Conservation (phyloP, 2,797 vertebrate genomes). For the Danio choprae region DNA sequence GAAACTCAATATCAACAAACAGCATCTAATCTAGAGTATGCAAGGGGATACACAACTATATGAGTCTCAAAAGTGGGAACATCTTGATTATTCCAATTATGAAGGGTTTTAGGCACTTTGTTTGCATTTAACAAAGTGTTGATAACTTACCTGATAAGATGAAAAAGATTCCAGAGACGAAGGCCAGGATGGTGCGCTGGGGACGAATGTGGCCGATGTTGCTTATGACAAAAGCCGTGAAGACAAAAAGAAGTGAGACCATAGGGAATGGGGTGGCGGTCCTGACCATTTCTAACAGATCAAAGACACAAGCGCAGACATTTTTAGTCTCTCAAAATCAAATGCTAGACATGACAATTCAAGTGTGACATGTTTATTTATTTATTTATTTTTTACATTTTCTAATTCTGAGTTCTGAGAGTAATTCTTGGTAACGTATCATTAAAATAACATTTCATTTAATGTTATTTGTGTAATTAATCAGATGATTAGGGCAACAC, state of each 20-base stretch:
- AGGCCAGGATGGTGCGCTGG: constrained; percentile 83
- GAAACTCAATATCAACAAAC: constrained; percentile 11
- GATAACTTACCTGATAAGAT: constrained; percentile 79
- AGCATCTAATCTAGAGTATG: neutral
- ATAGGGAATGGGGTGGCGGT: constrained; percentile 85
- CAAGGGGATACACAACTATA: neutral
- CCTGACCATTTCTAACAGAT: constrained; percentile 72
- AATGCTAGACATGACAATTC: neutral
- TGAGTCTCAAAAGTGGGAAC: neutral
- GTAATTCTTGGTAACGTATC: too few relatives aligned
- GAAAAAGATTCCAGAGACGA: constrained; percentile 86
- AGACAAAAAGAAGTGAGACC: constrained; percentile 84
- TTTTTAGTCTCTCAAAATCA: neutral
- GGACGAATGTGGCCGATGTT: constrained; percentile 87
- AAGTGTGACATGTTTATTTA: neutral
- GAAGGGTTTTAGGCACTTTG: too few relatives aligned
- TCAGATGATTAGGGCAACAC: too few relatives aligned
- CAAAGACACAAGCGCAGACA: neutral
- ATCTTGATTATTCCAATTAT: neutral
- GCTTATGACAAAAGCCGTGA: constrained; percentile 86
- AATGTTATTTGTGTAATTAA: too few relatives aligned
- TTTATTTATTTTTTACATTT: too few relatives aligned
- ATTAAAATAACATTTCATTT: too few relatives aligned
- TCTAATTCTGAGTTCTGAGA: too few relatives aligned
- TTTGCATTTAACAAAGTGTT: neutral